Evolutionary conservation across 2,888 invertebrate genomes (phyloP), one percentile per base, ranked within the genome.

Genomic region (Cistogaster globosa): DNA sequence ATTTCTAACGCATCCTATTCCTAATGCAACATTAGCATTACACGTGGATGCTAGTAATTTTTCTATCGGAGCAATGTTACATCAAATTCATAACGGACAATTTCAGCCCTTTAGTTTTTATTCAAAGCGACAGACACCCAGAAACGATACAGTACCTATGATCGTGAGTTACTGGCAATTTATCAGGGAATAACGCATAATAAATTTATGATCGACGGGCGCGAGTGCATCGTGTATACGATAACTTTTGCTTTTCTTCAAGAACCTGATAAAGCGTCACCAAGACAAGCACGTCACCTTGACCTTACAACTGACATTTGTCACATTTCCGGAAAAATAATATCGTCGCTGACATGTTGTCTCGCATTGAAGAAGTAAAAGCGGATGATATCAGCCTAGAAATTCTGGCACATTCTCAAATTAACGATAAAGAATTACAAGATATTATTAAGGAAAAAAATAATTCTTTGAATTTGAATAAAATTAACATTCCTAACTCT

Each of bases 251-350:
- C 45, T 36, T 87, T 11, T 79, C 79, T 0, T 90, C 82, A 88
- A 84, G 88, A 88, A 9, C 22, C 84, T 8, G 89, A 89, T 0
- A 89, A 89, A 16, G 80, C 74, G 12, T 75, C 78, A 26, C 77
- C 74, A n/a, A 51, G 79, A 20, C 75, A 75, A 53, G 22, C 42
- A 5, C 58, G 67, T 22, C 38, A 62, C 12, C 22, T 80, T 8
- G 12, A 55, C 22, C 60, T 68, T 53, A 69, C 81, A 12, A 86
- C 84, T 8, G 72, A 87, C 11, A 86, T 87, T 7, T 22, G 62
- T 7, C 84, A 86, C 18, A 42, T 87, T 4, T 36, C 83, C n/a
- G 86, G 87, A 6, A 67, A 8, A 60, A 83, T 0, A 87, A 86
- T 51, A 57, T 77, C 22, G 67, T 80, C 2, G 86, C 84, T 12